phyloP scores from a whole-genome alignment of 2,113 vertebrate genomes.

The Danionella cerebrum region DNA sequence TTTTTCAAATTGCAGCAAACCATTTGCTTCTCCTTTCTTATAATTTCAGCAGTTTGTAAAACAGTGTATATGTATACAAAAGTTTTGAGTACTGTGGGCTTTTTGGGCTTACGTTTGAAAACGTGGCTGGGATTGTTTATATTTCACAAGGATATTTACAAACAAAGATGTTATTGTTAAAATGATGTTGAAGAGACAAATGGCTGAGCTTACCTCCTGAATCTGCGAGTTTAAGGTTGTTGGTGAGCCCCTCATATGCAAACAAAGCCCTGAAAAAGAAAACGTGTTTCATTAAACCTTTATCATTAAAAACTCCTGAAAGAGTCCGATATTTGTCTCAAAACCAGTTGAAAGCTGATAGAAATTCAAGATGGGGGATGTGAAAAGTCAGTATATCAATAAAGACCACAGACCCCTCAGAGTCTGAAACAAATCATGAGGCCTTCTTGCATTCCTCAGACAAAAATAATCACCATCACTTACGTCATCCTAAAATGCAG shows the following conservation, averaged over 20 bases:
- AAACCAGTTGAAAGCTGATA: neutral
- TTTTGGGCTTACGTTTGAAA: too few species aligned
- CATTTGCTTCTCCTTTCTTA: too few species aligned
- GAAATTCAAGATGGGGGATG: neutral
- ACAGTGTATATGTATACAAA: too few species aligned
- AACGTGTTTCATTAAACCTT: neutral
- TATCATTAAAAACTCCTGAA: neutral
- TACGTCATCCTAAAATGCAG: constrained; percentile 24
- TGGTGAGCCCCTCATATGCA: constrained; percentile 66
- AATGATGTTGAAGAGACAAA: neutral
- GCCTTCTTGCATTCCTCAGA: constrained; percentile 3
- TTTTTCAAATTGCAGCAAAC: too few species aligned
- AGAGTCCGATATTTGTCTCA: neutral
- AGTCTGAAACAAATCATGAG: constrained; percentile 12
- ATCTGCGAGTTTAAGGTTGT: constrained; percentile 74
- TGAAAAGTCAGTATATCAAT: constrained; percentile 9
- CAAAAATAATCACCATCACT: neutral
- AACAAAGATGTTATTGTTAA: too few species aligned
- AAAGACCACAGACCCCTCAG: neutral
- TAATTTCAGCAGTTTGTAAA: too few species aligned
- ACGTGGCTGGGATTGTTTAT: too few species aligned
- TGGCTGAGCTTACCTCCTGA: constrained; percentile 71
- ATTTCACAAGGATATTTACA: too few species aligned
- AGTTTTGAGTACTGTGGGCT: too few species aligned
- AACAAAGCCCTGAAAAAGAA: constrained; percentile 69